These are phyloP conservation scores for Magallana gigas DNA, from an alignment of 1,140 invertebrate species.

Conservation along the genomic window DNA sequence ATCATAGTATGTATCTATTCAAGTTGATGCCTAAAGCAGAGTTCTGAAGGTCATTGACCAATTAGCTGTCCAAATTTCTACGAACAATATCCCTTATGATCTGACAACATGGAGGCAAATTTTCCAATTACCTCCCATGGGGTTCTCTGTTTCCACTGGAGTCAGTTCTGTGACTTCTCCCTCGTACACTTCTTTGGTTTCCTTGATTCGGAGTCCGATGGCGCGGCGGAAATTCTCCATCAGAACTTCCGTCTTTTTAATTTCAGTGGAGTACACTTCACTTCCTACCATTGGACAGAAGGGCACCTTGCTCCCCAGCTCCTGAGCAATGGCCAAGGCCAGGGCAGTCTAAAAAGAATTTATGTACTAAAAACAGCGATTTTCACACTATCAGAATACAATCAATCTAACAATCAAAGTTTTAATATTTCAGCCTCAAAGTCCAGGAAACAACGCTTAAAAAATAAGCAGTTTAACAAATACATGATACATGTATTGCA, in stretches of 20 bases:
- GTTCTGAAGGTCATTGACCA: too few species aligned
- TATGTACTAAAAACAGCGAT: neutral
- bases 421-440: too few species aligned
- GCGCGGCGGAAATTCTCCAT: conserved; percentile 99
- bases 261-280: conserved; percentile 99
- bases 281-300: conserved; percentile 99
- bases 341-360: conserved; percentile 88
- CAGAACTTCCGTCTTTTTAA: conserved; percentile 99
- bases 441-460: too few species aligned
- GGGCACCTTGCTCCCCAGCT: conserved; percentile 98
- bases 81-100: too few species aligned
- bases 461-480: too few species aligned
- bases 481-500: too few species aligned
- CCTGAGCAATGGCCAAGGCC: conserved; percentile 98
- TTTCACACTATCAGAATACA: too few species aligned
- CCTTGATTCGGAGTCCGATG: conserved; percentile 90
- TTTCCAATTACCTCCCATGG: conserved; percentile 88
- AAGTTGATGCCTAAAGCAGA: too few species aligned
- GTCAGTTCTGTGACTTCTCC: conserved; percentile 99
- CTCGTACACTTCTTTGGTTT: conserved; percentile 99
- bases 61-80: too few species aligned
- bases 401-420: too few species aligned
- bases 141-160: conserved; percentile 98
- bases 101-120: too few species aligned
- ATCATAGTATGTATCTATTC: too few species aligned